phyloP scores from a whole-genome alignment of 2,797 vertebrate species.

The Carcharodon carcharias region DNA sequence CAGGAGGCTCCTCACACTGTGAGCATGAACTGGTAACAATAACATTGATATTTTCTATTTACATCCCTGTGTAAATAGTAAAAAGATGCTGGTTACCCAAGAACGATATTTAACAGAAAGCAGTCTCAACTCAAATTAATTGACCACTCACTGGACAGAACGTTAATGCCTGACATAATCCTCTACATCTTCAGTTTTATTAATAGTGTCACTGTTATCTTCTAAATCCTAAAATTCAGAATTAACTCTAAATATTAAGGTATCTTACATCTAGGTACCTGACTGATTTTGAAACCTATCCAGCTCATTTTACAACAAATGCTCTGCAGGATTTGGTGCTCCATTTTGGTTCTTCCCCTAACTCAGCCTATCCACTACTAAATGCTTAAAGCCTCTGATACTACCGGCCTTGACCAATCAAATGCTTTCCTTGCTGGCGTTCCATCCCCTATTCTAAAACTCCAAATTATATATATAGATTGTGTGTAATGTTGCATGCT shows the following conservation, averaged over 20 bases:
- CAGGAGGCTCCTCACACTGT: background rate
- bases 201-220: background rate
- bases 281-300: background rate
- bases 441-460: background rate
- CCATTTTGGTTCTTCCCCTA: background rate
- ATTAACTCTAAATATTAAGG: background rate
- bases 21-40: background rate
- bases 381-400: background rate
- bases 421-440: background rate
- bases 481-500: background rate
- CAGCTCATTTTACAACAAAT: background rate
- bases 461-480: background rate
- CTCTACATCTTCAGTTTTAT: background rate
- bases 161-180: background rate
- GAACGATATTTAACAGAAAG: background rate
- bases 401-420: background rate
- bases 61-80: background rate
- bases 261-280: background rate
- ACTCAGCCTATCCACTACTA: background rate
- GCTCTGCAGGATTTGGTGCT: background rate
- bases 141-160: background rate
- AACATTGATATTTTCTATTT: background rate
- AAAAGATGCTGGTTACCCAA: background rate
- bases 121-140: background rate
- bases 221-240: background rate